A percentile compares a stretch with the other conserved stretches of the same genome.
phyloP scores from a whole-genome alignment of 2,113 vertebrate genomes.

The Smithornis capensis region DNA sequence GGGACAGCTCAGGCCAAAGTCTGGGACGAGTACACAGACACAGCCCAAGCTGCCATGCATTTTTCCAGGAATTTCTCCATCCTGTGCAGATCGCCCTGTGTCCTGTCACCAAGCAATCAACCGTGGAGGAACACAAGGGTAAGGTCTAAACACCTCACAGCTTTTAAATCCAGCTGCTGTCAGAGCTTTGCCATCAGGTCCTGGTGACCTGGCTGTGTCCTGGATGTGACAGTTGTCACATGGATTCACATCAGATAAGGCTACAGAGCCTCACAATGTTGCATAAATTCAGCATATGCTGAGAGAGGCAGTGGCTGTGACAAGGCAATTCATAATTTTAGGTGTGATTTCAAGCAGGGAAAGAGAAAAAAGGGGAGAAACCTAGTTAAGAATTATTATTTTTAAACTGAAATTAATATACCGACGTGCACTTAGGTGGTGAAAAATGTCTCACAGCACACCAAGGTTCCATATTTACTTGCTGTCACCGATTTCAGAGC shows the following conservation, averaged over 20 bases:
- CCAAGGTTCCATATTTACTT: slow-evolving; percentile 57
- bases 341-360: not conserved
- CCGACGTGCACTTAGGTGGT: not conserved
- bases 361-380: not conserved
- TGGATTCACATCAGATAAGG: not conserved
- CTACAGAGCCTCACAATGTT: not conserved
- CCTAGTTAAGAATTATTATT: not conserved
- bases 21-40: not conserved
- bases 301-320: not conserved
- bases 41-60: not conserved
- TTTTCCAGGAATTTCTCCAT: not conserved
- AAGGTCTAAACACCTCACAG: not conserved
- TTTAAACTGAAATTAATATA: slow-evolving; percentile 16
- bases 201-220: not conserved
- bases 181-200: not conserved
- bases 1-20: not conserved
- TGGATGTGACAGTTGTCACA: not conserved
- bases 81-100: not conserved
- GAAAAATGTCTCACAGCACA: slow-evolving; percentile 42
- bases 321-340: not conserved
- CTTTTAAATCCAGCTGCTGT: not conserved
- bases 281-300: not conserved
- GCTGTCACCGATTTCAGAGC: slow-evolving; percentile 53
- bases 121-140: accelerated
- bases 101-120: not conserved